These are phyloP conservation scores for Leucosticte australis DNA, from an alignment of 2,113 vertebrate genomes.

Conservation along the genomic window DNA sequence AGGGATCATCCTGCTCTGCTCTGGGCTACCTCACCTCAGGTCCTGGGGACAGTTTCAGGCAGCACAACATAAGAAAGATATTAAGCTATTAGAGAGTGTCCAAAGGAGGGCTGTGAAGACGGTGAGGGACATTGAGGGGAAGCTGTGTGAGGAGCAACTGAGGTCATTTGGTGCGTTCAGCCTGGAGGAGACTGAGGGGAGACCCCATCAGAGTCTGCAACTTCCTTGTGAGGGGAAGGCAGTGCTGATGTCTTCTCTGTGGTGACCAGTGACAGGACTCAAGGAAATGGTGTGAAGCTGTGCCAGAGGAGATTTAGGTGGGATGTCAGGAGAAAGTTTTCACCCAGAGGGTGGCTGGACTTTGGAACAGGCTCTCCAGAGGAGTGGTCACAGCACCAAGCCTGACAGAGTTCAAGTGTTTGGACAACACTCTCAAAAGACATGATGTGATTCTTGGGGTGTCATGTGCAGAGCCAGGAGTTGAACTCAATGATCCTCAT, in stretches of 20 bases:
- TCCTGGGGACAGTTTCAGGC: fast-evolving
- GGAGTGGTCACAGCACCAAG: not conserved
- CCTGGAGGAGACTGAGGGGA: not conserved
- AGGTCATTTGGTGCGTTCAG: not conserved
- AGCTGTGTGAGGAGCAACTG: fast-evolving
- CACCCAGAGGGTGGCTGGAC: not conserved
- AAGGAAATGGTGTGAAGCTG: not conserved
- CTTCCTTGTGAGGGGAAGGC: not conserved
- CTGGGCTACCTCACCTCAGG: fast-evolving
- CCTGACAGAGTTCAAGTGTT: not conserved
- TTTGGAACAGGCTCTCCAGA: not conserved
- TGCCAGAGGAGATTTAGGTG: not conserved
- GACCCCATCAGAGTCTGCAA: not conserved
- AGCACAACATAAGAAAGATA: not conserved
- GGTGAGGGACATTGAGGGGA: not conserved
- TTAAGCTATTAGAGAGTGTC: not conserved
- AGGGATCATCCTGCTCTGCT: not conserved
- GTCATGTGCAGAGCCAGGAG: not conserved
- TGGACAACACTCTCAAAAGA: not conserved
- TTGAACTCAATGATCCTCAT: not conserved
- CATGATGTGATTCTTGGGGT: not conserved
- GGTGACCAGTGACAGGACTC: not conserved
- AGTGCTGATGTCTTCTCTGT: not conserved
- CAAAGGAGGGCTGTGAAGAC: not conserved
- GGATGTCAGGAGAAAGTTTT: not conserved